These are phyloP conservation scores for Asbolus verrucosus DNA, from an alignment of 1,140 invertebrate genomes.

Conservation along the genomic window DNA sequence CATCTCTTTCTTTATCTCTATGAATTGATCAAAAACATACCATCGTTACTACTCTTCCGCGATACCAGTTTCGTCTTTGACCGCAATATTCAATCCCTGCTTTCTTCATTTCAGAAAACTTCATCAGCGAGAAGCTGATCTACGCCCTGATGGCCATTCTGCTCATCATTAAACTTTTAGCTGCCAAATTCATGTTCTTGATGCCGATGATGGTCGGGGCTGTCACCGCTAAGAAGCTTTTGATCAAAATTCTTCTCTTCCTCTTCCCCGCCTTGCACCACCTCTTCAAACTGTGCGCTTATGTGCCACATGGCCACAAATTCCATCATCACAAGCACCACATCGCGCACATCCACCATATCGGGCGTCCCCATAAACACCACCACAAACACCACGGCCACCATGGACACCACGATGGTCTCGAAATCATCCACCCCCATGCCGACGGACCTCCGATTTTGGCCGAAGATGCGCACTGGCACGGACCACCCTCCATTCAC, in stretches of 20 bases:
- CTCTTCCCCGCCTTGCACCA: slow-evolving; percentile 83
- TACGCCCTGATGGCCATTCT: slow-evolving; percentile 79
- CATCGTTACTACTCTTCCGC: no score
- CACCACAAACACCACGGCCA: slow-evolving; percentile 54
- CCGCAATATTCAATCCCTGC: not conserved
- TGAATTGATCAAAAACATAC: no score
- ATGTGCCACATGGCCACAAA: slow-evolving; percentile 79
- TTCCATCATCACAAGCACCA: slow-evolving; percentile 85
- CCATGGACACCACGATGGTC: slow-evolving; percentile 66
- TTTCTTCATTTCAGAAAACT: slow-evolving; percentile 75
- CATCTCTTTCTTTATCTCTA: no score
- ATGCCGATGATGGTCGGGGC: slow-evolving; percentile 80
- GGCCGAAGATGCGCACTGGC: not conserved
- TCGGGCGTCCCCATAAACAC: slow-evolving; percentile 61
- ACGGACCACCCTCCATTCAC: slow-evolving; percentile 41
- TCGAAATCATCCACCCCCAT: slow-evolving; percentile 50
- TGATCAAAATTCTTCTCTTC: slow-evolving; percentile 83
- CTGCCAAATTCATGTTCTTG: slow-evolving; percentile 80
- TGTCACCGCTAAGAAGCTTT: slow-evolving; percentile 83
- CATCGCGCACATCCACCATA: slow-evolving; percentile 73
- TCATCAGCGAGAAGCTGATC: slow-evolving; percentile 79
- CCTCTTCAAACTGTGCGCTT: slow-evolving; percentile 86
- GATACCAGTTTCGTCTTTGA: slow-evolving; percentile 26
- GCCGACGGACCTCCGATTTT: slow-evolving; percentile 40
- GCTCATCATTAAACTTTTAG: slow-evolving; percentile 83